These are phyloP conservation scores for Sipha flava DNA, from an alignment of 1,140 invertebrate species.

Conservation along the genomic window DNA sequence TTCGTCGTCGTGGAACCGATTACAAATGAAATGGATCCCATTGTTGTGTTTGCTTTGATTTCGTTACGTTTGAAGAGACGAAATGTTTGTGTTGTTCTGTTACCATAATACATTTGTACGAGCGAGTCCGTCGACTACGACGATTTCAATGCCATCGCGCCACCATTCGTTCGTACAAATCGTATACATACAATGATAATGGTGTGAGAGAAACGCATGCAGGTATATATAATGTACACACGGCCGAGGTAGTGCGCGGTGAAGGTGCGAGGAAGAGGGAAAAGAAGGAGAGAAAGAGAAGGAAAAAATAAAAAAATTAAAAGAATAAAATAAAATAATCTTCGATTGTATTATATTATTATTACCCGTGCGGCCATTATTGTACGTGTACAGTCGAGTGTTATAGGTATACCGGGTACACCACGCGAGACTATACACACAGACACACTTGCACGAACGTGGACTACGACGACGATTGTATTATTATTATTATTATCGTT, in stretches of 20 bases:
- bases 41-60: slow-evolving; percentile 30
- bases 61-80: slow-evolving; percentile 9
- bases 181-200: too few species aligned
- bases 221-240: background rate
- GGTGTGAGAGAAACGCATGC: background rate
- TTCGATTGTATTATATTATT: slow-evolving; percentile 31
- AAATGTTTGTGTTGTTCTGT: slow-evolving; percentile 25
- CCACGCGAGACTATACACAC: too few species aligned
- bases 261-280: background rate
- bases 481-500: slow-evolving; percentile 14
- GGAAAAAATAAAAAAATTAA: background rate
- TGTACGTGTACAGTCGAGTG: background rate
- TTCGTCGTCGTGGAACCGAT: background rate
- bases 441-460: too few species aligned
- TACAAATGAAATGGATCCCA: background rate
- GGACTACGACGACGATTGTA: background rate
- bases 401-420: too few species aligned
- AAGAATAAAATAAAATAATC: slow-evolving; percentile 26
- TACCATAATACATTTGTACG: background rate
- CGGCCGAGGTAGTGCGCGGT: too few species aligned
- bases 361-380: slow-evolving; percentile 11
- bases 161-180: background rate
- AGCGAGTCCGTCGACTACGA: background rate
- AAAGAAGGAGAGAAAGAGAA: background rate
- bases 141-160: slow-evolving; percentile 1